A percentile compares a stretch with the other conserved stretches of the same genome.
Conservation (phyloP, 2,888 invertebrate species). For the Steinernema carpocapsae region DNA sequence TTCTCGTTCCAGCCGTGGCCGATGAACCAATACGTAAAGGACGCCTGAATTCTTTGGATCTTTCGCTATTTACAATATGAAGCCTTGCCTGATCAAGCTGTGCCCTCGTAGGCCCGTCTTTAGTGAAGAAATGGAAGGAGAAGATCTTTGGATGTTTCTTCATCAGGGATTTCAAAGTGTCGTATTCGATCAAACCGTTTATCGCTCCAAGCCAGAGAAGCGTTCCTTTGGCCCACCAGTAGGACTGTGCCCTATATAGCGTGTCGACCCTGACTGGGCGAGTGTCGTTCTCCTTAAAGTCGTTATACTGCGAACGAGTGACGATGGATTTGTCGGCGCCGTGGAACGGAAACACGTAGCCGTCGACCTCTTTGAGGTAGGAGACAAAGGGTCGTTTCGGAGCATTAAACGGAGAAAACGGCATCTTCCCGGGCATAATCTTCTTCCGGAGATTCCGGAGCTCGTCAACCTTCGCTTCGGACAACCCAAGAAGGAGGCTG, state of each 20-base stretch:
- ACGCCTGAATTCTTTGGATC: slow-evolving; percentile 68
- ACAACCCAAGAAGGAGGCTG: slow-evolving; percentile 81
- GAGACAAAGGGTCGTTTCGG: slow-evolving; percentile 42
- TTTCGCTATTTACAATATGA: too few species aligned
- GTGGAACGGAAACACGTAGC: slow-evolving; percentile 75
- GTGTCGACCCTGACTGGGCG: slow-evolving; percentile 77
- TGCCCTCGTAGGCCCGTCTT: slow-evolving; percentile 73
- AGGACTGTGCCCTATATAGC: slow-evolving; percentile 76
- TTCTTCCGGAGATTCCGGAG: slow-evolving; percentile 57
- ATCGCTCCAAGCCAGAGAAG: slow-evolving; percentile 71
- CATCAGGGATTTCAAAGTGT: slow-evolving; percentile 76
- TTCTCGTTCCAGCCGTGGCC: slow-evolving; percentile 82
- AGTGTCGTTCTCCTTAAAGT: slow-evolving; percentile 76
- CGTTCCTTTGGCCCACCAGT: slow-evolving; percentile 74
- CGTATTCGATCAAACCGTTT: slow-evolving; percentile 75
- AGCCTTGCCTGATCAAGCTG: slow-evolving; percentile 69
- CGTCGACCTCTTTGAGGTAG: neutral
- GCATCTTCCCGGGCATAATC: slow-evolving; percentile 63
- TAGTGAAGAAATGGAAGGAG: slow-evolving; percentile 74
- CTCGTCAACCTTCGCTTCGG: slow-evolving; percentile 57
- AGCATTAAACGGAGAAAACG: slow-evolving; percentile 46
- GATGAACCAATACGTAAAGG: slow-evolving; percentile 77
- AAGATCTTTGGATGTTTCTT: slow-evolving; percentile 78
- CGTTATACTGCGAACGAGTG: slow-evolving; percentile 78
- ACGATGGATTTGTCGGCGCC: slow-evolving; percentile 73